Conservation (phyloP, 2,797 vertebrate genomes). For the Helicolenus hilgendorfi region DNA sequence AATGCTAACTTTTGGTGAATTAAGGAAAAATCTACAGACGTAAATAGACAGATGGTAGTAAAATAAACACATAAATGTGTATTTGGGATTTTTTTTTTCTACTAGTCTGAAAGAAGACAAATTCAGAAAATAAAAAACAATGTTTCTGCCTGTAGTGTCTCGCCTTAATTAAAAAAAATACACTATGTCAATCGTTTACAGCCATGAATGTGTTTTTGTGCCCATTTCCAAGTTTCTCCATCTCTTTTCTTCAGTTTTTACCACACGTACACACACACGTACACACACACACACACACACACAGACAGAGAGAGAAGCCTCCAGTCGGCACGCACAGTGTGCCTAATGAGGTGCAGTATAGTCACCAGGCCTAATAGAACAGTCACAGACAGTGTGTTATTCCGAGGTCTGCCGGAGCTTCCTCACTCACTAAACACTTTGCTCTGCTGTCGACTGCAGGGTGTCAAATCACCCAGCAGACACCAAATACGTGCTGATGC, state of each 20-base stretch:
- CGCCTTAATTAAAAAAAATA: not conserved
- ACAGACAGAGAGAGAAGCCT: not conserved
- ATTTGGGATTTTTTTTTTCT: not conserved
- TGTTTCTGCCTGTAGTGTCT: not conserved
- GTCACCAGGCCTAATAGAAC: slow-evolving; percentile 72
- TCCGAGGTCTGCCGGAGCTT: slow-evolving; percentile 43
- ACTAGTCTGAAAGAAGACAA: not conserved
- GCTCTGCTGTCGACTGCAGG: slow-evolving; percentile 51
- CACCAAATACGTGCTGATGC: slow-evolving; percentile 20
- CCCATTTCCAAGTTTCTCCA: not conserved
- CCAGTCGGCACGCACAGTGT: slow-evolving; percentile 18
- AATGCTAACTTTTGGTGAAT: no score
- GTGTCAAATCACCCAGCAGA: slow-evolving; percentile 43
- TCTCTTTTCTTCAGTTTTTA: not conserved
- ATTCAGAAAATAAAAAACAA: not conserved
- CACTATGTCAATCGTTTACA: not conserved
- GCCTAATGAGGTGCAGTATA: slow-evolving; percentile 77
- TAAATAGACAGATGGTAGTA: no score
- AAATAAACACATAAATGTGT: no score
- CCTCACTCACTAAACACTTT: slow-evolving; percentile 61
- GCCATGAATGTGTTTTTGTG: not conserved
- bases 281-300: not conserved
- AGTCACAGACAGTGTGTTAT: slow-evolving; percentile 72
- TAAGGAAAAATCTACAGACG: no score
- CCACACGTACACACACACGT: not conserved